Evolutionary conservation across 2,797 vertebrate species (phyloP).

Genomic region (Austrolebias charrua): DNA sequence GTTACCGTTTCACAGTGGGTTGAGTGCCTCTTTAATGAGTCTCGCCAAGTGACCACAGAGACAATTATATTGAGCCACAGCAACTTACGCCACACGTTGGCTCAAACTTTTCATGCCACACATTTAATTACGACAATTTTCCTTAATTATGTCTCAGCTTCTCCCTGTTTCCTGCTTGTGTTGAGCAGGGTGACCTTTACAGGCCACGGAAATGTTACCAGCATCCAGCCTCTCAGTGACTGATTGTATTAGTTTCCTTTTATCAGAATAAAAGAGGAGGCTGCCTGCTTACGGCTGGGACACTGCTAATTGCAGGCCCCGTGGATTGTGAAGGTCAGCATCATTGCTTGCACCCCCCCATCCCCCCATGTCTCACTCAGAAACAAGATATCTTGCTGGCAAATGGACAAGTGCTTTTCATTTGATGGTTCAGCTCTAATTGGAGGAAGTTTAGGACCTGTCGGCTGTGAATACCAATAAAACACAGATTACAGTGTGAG

Average conservation of each 20-base stretch:
- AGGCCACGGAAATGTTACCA: constrained; percentile 71
- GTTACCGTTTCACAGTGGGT: too few species aligned
- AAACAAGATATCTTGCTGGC: constrained; percentile 51
- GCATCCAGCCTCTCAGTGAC: constrained; percentile 56
- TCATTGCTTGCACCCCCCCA: constrained; percentile 6
- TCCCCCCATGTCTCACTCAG: constrained; percentile 27
- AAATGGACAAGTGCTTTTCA: constrained; percentile 42
- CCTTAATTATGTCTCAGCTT: constrained; percentile 70
- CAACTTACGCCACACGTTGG: constrained; percentile 61
- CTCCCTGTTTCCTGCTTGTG: constrained; percentile 22
- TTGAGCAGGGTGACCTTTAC: constrained; percentile 80
- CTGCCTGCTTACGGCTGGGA: constrained; percentile 64
- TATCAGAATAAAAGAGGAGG: constrained; percentile 56
- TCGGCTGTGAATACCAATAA: constrained; percentile 42
- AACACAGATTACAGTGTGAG: constrained; percentile 24
- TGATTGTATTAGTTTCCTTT: constrained; percentile 73
- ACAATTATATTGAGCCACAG: constrained; percentile 55
- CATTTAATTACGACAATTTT: constrained; percentile 74
- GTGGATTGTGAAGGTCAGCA: constrained; percentile 75
- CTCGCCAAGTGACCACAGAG: constrained; percentile 56
- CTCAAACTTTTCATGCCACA: constrained; percentile 62
- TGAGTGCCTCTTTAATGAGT: constrained; percentile 71
- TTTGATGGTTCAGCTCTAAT: constrained; percentile 61
- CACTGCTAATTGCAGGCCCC: constrained; percentile 74
- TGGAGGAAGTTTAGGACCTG: constrained; percentile 55